A percentile compares a stretch with the other conserved stretches of the same genome.
These are phyloP conservation scores for Laothoe populi DNA, from an alignment of 2,888 invertebrate species.

Conservation along the genomic window DNA sequence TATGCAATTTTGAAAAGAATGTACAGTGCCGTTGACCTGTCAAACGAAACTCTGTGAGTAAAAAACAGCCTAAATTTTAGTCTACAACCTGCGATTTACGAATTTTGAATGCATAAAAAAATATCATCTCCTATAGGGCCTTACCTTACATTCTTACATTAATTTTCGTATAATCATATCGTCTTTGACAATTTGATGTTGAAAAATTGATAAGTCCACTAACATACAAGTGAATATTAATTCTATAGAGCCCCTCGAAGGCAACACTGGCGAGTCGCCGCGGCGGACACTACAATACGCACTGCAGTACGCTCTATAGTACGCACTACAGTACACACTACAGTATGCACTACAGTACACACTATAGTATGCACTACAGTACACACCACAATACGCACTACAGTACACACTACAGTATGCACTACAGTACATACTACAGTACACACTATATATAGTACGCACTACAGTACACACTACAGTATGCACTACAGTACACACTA, in stretches of 20 bases:
- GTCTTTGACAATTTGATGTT: slow-evolving; percentile 82
- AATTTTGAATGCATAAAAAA: slow-evolving; percentile 83
- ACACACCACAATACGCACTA: too few relatives aligned
- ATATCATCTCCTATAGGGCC: slow-evolving; percentile 81
- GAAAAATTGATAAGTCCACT: slow-evolving; percentile 63
- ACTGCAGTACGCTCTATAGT: too few relatives aligned
- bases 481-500: too few relatives aligned
- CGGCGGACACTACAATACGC: slow-evolving; percentile 28
- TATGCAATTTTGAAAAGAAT: slow-evolving; percentile 74
- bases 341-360: too few relatives aligned
- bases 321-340: neutral
- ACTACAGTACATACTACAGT: too few relatives aligned
- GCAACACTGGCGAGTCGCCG: slow-evolving; percentile 66
- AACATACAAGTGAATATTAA: slow-evolving; percentile 61
- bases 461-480: too few relatives aligned
- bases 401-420: too few relatives aligned
- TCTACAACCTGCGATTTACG: slow-evolving; percentile 68
- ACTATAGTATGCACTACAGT: too few relatives aligned
- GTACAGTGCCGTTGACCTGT: slow-evolving; percentile 51
- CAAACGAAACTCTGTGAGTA: slow-evolving; percentile 35
- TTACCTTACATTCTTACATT: slow-evolving; percentile 82
- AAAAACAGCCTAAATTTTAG: slow-evolving; percentile 58
- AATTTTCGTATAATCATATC: slow-evolving; percentile 80
- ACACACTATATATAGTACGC: too few relatives aligned
- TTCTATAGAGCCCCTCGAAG: slow-evolving; percentile 54